Evolutionary conservation across 2,888 invertebrate genomes (phyloP), one percentile per base, ranked within the genome.

Genomic region (Axea sp.): DNA sequence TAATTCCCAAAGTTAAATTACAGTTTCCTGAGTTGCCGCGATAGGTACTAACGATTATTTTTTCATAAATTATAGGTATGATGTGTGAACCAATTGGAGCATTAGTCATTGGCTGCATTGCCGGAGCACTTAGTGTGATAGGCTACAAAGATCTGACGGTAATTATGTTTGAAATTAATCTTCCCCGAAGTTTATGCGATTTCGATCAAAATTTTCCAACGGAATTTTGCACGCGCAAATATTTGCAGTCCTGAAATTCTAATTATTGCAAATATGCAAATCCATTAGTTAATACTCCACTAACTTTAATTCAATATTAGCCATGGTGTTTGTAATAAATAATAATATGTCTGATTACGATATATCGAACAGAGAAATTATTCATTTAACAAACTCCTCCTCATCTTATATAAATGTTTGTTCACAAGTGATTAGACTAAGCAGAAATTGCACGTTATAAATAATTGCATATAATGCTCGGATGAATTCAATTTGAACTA

Each of bases 1-100:
- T n/a, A n/a, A n/a, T n/a, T n/a, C n/a, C n/a, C n/a, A n/a, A n/a
- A n/a, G n/a, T 33, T 33, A 49, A 22, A 33, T 22, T 49, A 11
- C 49, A 22, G n/a, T 11, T 2, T 5, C 0, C 7, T 39, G 2
- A 4, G 22, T 11, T 22, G 6, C 11, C 2, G 6, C 11, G 12
- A 11, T 39, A 39, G 4, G 2, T 11, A 22, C 1, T 19, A 49
- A 31, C 8, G 22, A 33, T 30, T 17, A 22, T 41, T 31, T 59
- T 60, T 74, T 60, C 17, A 24, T 60, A 22, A 14, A 45, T 55
- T 72, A 19, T 73, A 86, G 86, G 83, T 62, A 84, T 97, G 90
- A 92, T 95, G 89, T 90, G 96, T 49, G 90, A 93, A 53, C 94
- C 97, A 0, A 94, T 92, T 76, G 96, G 95, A 0, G 97, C 97